A percentile compares a stretch with the other conserved stretches of the same genome.
phyloP scores from a whole-genome alignment of 2,888 invertebrate species.

The Elmis aenea region DNA sequence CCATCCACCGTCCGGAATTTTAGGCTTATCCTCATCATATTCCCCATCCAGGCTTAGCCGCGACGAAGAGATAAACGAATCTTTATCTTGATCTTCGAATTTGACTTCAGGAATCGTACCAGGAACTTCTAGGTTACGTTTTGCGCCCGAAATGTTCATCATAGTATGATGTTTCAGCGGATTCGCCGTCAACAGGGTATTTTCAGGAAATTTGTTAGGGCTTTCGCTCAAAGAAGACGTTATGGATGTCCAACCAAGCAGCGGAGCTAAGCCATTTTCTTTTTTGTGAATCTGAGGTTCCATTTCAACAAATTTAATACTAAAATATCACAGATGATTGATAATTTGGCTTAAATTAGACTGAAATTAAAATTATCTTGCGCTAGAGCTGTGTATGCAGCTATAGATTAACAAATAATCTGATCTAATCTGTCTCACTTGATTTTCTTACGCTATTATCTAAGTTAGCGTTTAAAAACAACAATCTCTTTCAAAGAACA shows the following conservation, averaged over 20 bases:
- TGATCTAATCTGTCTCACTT: no score
- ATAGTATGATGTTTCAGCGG: slow-evolving; percentile 2
- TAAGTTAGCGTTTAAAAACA: no score
- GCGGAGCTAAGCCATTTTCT: slow-evolving; percentile 15
- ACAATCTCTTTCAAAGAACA: no score
- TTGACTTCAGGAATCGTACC: slow-evolving; percentile 22
- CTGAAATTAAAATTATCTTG: no score
- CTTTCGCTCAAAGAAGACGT: slow-evolving; percentile 34
- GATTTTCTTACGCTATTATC: no score
- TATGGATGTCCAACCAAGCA: slow-evolving; percentile 31
- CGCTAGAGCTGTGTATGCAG: no score
- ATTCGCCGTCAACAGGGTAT: not conserved
- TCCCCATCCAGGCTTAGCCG: slow-evolving; percentile 23
- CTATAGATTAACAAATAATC: no score
- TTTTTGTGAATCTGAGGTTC: slow-evolving; percentile 17
- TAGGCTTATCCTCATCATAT: slow-evolving; percentile 44
- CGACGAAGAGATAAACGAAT: slow-evolving; percentile 24
- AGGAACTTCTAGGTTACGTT: slow-evolving; percentile 7
- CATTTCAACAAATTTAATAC: slow-evolving; percentile 9
- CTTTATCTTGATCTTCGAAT: slow-evolving; percentile 24
- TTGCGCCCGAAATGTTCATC: slow-evolving; percentile 8
- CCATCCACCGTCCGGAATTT: slow-evolving; percentile 78
- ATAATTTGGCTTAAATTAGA: no score
- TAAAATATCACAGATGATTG: slow-evolving; percentile 11
- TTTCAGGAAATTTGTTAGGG: slow-evolving; percentile 5